Evolutionary conservation across 2,113 vertebrate species (phyloP).

Genomic region (Myrmecobius fasciatus): DNA sequence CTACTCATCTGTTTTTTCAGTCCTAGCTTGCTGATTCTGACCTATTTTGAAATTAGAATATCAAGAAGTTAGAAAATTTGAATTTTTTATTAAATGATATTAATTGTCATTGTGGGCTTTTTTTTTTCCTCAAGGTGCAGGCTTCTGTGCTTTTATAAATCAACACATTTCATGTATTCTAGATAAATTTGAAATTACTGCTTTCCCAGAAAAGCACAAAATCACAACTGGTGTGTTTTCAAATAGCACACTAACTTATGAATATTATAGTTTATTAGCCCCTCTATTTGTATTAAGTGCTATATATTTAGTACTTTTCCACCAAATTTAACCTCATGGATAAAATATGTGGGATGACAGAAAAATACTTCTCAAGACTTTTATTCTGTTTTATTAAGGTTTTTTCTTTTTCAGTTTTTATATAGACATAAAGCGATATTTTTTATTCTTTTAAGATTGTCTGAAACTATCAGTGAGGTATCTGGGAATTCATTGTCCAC

Average conservation of each 20-base stretch:
- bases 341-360: background rate
- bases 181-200: background rate
- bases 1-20: too few relatives aligned
- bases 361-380: background rate
- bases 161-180: too few relatives aligned
- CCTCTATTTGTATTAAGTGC: background rate
- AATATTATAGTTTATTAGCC: background rate
- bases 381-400: background rate
- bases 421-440: conserved; percentile 52
- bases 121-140: background rate
- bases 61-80: background rate
- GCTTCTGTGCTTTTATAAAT: background rate
- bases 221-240: background rate
- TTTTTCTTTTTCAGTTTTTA: background rate
- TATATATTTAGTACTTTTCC: background rate
- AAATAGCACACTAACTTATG: background rate
- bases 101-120: background rate
- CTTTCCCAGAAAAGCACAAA: background rate
- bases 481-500: conserved; percentile 91
- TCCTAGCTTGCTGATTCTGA: too few relatives aligned
- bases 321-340: background rate
- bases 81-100: background rate
- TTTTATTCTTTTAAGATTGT: conserved; percentile 85
- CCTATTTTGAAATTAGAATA: too few relatives aligned
- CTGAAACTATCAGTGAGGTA: conserved; percentile 88